phyloP scores from a whole-genome alignment of 2,888 invertebrate species.

The Synanthedon andrenaeformis region DNA sequence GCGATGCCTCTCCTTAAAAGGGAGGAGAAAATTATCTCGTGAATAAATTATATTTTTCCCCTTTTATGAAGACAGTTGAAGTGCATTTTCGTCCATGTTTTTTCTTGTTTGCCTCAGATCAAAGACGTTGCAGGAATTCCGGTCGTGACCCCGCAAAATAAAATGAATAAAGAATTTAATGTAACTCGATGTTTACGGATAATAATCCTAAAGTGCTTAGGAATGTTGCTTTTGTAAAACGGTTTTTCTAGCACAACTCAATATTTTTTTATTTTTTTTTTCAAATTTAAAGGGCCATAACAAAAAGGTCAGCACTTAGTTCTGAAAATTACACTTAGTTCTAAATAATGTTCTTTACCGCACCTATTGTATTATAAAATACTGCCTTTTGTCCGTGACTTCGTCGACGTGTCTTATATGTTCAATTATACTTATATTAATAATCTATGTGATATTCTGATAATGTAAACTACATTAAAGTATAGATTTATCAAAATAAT shows the following conservation, averaged over 20 bases:
- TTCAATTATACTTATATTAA: no score
- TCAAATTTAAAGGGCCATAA: conserved; percentile 17
- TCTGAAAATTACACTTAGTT: no score
- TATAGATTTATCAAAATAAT: no score
- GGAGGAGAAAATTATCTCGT: conserved; percentile 68
- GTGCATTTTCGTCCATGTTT: conserved; percentile 65
- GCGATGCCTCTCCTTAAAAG: conserved; percentile 50
- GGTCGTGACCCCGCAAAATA: conserved; percentile 57
- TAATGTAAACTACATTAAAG: no score
- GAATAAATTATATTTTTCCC: conserved; percentile 69
- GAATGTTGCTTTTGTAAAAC: conserved; percentile 40
- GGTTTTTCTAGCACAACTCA: conserved; percentile 51
- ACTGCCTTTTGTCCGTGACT: no score
- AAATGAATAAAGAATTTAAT: conserved; percentile 65
- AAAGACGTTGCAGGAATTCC: conserved; percentile 61
- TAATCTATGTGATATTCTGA: no score
- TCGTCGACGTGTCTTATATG: no score
- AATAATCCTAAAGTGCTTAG: conserved; percentile 58
- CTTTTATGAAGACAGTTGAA: conserved; percentile 67
- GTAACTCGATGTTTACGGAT: conserved; percentile 61
- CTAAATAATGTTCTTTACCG: no score
- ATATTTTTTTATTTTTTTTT: conserved; percentile 37
- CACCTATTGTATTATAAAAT: no score
- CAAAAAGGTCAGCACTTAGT: no score
- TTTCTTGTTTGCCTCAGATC: conserved; percentile 56